phyloP scores from a whole-genome alignment of 23 tunicate species.

The Pegea sp. region DNA sequence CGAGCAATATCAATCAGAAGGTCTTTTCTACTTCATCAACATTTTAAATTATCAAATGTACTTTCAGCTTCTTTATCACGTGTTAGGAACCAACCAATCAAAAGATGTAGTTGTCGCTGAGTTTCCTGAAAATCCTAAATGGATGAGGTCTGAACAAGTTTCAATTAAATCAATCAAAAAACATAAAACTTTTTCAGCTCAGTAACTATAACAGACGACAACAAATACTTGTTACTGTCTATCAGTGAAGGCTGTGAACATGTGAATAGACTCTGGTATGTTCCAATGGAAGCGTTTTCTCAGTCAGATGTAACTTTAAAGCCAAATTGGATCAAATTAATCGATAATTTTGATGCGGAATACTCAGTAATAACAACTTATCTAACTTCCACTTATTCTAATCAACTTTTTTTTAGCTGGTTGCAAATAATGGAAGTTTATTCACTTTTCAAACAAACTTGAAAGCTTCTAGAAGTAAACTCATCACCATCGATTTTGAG shows the following conservation, averaged over 20 bases:
- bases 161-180: no score
- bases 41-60: no score
- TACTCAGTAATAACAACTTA: no score
- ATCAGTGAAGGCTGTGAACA: constrained; percentile 85
- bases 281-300: constrained; percentile 13
- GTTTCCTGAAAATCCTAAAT: constrained; percentile 69
- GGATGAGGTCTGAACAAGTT: no score
- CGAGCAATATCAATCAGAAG: constrained; percentile 74
- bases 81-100: constrained; percentile 49
- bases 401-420: constrained; percentile 18
- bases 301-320: constrained; percentile 1
- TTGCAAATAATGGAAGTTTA: constrained; percentile 47
- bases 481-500: constrained; percentile 59
- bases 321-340: constrained; percentile 55
- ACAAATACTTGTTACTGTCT: constrained; percentile 37
- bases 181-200: no score
- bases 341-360: constrained; percentile 95
- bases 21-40: no score
- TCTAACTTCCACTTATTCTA: no score
- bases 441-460: constrained; percentile 79
- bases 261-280: constrained; percentile 76
- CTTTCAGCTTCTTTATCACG: constrained; percentile 57
- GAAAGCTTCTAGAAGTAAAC: constrained; percentile 63
- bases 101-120: constrained; percentile 80
- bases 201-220: constrained; percentile 48